These are phyloP conservation scores for Pterostichus niger DNA, from an alignment of 2,888 invertebrate species.

Conservation along the genomic window DNA sequence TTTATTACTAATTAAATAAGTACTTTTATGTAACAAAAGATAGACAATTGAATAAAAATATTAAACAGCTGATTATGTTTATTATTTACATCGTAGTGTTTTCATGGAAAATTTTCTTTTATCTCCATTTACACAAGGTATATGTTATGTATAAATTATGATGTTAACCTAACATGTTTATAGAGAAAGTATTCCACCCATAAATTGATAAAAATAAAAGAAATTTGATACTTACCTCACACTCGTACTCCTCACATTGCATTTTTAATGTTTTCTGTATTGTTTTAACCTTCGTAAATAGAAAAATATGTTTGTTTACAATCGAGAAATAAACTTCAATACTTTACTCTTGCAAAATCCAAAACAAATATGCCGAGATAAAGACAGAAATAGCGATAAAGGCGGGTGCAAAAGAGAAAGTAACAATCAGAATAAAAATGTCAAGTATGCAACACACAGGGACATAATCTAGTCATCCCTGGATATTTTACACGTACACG, in stretches of 20 bases:
- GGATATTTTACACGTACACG: constrained; percentile 45
- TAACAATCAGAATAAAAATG: constrained; percentile 45
- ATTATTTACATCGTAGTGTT: constrained; percentile 13
- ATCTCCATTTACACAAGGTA: constrained; percentile 9
- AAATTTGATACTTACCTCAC: constrained; percentile 68
- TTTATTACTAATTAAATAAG: background rate
- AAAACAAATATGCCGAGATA: constrained; percentile 67
- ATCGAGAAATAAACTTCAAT: constrained; percentile 60
- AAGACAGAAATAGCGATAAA: constrained; percentile 54
- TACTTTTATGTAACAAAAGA: constrained; percentile 7
- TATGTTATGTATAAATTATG: constrained; percentile 46
- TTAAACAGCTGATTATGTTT: constrained; percentile 29
- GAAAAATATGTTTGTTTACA: constrained; percentile 66
- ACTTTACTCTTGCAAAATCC: constrained; percentile 62
- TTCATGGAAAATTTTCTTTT: constrained; percentile 36
- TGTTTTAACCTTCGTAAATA: constrained; percentile 56
- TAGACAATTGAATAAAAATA: background rate
- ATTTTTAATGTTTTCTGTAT: constrained; percentile 68
- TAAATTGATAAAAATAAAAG: constrained; percentile 24
- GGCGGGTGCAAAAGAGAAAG: constrained; percentile 59
- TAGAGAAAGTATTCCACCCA: constrained; percentile 43
- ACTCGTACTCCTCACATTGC: constrained; percentile 71
- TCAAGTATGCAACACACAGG: constrained; percentile 42
- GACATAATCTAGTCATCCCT: constrained; percentile 6
- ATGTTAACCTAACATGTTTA: constrained; percentile 56